Conservation (phyloP, 2,888 invertebrate genomes). For the Drosophila prolongata region DNA sequence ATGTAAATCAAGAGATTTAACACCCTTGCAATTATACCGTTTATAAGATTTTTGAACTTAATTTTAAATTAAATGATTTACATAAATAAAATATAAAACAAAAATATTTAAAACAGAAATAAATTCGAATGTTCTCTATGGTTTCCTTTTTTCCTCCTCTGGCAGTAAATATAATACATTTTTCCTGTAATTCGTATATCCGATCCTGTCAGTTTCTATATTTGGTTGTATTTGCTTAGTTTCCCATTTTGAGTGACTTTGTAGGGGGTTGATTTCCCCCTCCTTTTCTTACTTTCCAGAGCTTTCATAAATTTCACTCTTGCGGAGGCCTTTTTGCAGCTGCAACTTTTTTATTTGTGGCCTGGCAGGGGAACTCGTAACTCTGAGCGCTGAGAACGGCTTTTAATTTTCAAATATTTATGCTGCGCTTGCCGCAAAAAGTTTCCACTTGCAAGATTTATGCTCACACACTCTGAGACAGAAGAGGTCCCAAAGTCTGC, state of each 20-base stretch:
- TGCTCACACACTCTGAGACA: slow-evolving; percentile 35
- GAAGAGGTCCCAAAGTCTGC: slow-evolving; percentile 4
- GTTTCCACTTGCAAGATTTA: slow-evolving; percentile 57
- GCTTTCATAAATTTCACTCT: slow-evolving; percentile 42
- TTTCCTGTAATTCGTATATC: slow-evolving; percentile 5
- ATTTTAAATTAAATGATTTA: too few relatives aligned
- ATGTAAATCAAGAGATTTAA: too few relatives aligned
- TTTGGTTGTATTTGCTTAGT: slow-evolving; percentile 22
- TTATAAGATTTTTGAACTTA: too few relatives aligned
- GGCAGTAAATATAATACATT: not conserved
- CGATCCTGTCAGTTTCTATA: not conserved
- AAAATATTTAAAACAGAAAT: too few relatives aligned
- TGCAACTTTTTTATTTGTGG: slow-evolving; percentile 35
- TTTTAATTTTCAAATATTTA: slow-evolving; percentile 74
- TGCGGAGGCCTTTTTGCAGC: slow-evolving; percentile 20
- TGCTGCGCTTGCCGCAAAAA: slow-evolving; percentile 52
- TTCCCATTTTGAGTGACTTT: slow-evolving; percentile 27
- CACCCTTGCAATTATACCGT: too few relatives aligned
- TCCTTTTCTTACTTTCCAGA: slow-evolving; percentile 13
- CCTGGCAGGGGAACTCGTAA: slow-evolving; percentile 19
- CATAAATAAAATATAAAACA: too few relatives aligned
- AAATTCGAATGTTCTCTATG: too few relatives aligned
- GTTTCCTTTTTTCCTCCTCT: too few relatives aligned
- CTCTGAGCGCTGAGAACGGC: slow-evolving; percentile 22
- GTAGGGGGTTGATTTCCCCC: slow-evolving; percentile 1